Percentiles rank a stretch among this genome's conserved stretches.
Evolutionary conservation across 2,797 vertebrate genomes (phyloP).

Genomic region (Oryzias dopingdopingensis): DNA sequence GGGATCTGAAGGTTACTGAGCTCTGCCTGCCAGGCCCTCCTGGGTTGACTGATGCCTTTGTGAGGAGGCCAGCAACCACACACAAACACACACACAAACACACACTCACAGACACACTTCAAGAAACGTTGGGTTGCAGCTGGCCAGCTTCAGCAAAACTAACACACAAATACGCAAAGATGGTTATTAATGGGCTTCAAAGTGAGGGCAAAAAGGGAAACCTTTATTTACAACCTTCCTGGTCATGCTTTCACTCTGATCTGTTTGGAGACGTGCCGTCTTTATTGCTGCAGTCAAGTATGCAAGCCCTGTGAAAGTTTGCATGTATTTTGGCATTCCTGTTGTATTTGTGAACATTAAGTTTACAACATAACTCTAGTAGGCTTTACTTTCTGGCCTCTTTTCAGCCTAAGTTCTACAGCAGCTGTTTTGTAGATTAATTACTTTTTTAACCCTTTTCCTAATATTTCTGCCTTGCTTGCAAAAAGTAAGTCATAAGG

Average conservation of each 20-base stretch:
- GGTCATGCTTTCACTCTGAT: conserved; percentile 43
- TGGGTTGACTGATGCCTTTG: conserved; percentile 79
- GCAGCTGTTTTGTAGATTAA: too few relatives aligned
- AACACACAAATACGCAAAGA: conserved; percentile 45
- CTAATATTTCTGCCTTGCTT: too few relatives aligned
- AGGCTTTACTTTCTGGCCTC: too few relatives aligned
- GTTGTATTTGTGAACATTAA: too few relatives aligned
- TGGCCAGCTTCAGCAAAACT: conserved; percentile 49
- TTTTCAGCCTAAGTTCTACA: too few relatives aligned
- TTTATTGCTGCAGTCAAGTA: conserved; percentile 16
- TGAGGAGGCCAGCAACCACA: conserved; percentile 72
- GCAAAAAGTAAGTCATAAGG: too few relatives aligned
- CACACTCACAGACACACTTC: conserved; percentile 18
- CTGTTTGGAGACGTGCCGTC: conserved; percentile 26
- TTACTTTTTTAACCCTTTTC: too few relatives aligned
- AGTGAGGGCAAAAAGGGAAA: conserved; percentile 44
- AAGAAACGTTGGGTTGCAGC: conserved; percentile 57
- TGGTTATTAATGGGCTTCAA: conserved; percentile 66
- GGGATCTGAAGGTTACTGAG: conserved; percentile 76
- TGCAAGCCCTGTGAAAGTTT: neutral
- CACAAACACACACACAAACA: conserved; percentile 38
- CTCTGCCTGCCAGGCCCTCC: conserved; percentile 75
- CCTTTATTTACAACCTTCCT: conserved; percentile 55
- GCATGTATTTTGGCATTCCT: too few relatives aligned
- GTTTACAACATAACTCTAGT: too few relatives aligned